Evolutionary conservation across 2,888 invertebrate genomes (phyloP), one percentile per base, ranked within the genome.

Genomic region (Drosophila falleni): DNA sequence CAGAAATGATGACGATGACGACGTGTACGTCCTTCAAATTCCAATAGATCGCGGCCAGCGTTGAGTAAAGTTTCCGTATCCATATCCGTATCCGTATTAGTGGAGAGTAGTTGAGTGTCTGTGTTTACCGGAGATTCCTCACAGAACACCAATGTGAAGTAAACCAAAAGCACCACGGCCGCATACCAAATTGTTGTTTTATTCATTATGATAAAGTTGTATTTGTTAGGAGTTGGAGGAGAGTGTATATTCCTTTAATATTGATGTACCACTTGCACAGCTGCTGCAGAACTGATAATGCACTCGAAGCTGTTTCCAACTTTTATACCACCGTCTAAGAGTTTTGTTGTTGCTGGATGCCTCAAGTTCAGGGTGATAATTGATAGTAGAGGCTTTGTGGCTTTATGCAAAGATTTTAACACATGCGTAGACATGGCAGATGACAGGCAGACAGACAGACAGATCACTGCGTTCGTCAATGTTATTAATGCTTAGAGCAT

Each of bases 131-230:
- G 35, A 5, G 69, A 44, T 56, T 87, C 82, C 56, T 87, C 84
- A 65, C 91, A 82, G 31, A 86, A 90, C 4, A 90, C 89, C 47
- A 91, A 54, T 0, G 91, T 74, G 16, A 86, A 88, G 71, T 91
- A 91, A 4, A 89, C 70, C 50, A 88, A 54, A 5, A 91, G 63
- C 51, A 91, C 58, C 55, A 85, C 72, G 23, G 80, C 71, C 49
- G 82, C 80, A 41, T 90, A 81, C 80, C 80, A 88, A 60, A 90
- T 82, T n/a, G 76, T 76, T 41, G 81, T 80, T 72, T 81, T 91
- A 75, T 90, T 81, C 91, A 91, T 91, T 61, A 76, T 76, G 50
- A 8, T 29, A 53, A 6, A 39, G 23, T 16, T 33, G 3, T 69
- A 60, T 74, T 49, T 23, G 5, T 10, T n/a, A 13, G n/a, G 42